Base-by-base conservation (phyloP, 2,888 invertebrate species). In the Meiosimyza decipiens region DNA sequence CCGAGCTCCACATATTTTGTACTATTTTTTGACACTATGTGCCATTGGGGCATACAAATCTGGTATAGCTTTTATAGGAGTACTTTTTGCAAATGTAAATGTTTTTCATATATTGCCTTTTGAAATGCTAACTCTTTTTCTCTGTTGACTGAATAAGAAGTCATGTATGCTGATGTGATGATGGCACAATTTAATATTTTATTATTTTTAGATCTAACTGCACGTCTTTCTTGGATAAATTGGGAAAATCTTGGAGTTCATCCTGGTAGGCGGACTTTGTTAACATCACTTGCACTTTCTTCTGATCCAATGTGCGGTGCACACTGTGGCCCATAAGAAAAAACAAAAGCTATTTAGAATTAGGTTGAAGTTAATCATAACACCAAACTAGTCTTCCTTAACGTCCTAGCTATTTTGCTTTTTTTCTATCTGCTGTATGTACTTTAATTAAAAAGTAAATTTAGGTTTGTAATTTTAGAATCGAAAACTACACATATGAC, bases 191-290 rank as follows among this genome's bases (percentile, higher is more conserved):
- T 33, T 33, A 6, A 15, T 13, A 40, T 11, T 47, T 15, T 11
- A 50, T 51, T 40, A 71, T 54, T 40, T 67, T 16, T 63, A 99
- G 99, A 99, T 91, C 89, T 99, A 78, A 97, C 98, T 1, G 98
- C 99, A 0, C 90, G 99, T 71, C 89, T 99, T 47, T 97, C 97
- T 0, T 99, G 99, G 99, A 98, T 99, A 80, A 98, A 98, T 84
- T 99, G 99, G 99, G 97, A 98, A 86, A 97, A 97, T 84, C 90
- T 99, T 1, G 99, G 99, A 1, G 96, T 98, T 5, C 95, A 94
- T 84, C 96, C 96, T 3, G 95, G 94, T 73, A 89, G 96, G 66
- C 90, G 96, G 79, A 95, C 95, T 74, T 91, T 95, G 7, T 89
- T 96, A 3, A 95, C 95, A 0, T 93, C 95, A 0, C 88, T 96